Conservation (phyloP, 2,113 vertebrate species). For the Xiphorhynchus elegans region DNA sequence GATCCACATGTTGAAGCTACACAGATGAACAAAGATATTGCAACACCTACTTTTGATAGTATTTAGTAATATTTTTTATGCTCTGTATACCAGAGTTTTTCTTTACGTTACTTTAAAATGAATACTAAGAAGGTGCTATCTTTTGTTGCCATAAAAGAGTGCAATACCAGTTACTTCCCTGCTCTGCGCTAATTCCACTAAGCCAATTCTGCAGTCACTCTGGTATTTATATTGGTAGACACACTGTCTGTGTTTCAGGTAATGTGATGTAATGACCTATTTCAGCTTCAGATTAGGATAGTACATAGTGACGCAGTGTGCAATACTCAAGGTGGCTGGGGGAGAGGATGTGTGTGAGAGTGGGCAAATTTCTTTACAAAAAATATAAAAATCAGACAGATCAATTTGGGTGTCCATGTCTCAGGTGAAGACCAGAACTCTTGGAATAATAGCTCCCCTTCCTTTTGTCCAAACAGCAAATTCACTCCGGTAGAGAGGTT, state of each 20-base stretch:
- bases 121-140: rapidly evolving
- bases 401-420: neutral
- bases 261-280: neutral
- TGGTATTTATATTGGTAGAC: neutral
- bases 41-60: neutral
- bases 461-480: neutral
- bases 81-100: neutral
- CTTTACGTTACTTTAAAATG: neutral
- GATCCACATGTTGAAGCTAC: neutral
- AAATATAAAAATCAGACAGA: neutral
- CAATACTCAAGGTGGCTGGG: neutral
- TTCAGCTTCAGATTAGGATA: neutral
- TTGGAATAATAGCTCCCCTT: neutral
- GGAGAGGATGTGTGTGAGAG: rapidly evolving
- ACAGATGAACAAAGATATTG: neutral
- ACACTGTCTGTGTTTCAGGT: rapidly evolving
- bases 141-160: neutral
- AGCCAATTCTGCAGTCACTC: neutral
- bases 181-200: neutral
- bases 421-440: neutral
- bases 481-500: neutral
- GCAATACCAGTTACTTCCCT: neutral
- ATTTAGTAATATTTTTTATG: neutral
- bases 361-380: neutral
- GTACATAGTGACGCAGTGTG: neutral